Base-by-base conservation (phyloP, 2,888 invertebrate species). In the Flexamia atlantica region DNA sequence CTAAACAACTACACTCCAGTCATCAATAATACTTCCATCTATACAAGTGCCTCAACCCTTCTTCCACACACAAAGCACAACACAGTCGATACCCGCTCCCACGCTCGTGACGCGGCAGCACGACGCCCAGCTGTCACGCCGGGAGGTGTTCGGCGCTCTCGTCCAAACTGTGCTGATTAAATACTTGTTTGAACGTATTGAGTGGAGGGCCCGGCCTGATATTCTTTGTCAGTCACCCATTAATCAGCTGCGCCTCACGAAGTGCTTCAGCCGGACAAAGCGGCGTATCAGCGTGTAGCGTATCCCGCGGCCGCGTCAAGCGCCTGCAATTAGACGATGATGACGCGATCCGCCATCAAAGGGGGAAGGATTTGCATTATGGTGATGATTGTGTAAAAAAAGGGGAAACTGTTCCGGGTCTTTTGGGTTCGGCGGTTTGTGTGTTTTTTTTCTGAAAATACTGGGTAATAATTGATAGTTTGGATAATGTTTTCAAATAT, bases 171-270 rank as follows among this genome's bases (percentile, higher is more conserved):
- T 23, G 57, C 57, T 64, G 64, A 64, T 64, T 64, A 64, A 64
- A 64, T 30, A 64, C 64, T 64, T 64, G 64, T 64, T 64, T 64
- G 64, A 64, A 64, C 30, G 64, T 64, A 64, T 64, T 30, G 64
- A 64, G 64, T 25, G 30, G 64, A 64, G 64, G 9, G 20, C 23
- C 53, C 20, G 20, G 20, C n/a, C 57, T 57, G 57, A 57, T 57
- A 57, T 57, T 57, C 64, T 64, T 64, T 64, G 64, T 64, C 28
- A 10, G 64, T n/a, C 20, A 4, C 4, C 17, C 64, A 64, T 64
- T 64, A 64, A 64, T 64, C 64, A 64, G 64, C 64, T 64, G 64
- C 23, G 20, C 14, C 20, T 57, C 57, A 25, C 57, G 57, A 25
- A 50, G 23, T 23, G 57, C 57, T 57, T 12, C 25, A 3, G 14